Evolutionary conservation across 2,888 invertebrate species (phyloP), one percentile per base, ranked within the genome.

Genomic region (Atherix ibis): DNA sequence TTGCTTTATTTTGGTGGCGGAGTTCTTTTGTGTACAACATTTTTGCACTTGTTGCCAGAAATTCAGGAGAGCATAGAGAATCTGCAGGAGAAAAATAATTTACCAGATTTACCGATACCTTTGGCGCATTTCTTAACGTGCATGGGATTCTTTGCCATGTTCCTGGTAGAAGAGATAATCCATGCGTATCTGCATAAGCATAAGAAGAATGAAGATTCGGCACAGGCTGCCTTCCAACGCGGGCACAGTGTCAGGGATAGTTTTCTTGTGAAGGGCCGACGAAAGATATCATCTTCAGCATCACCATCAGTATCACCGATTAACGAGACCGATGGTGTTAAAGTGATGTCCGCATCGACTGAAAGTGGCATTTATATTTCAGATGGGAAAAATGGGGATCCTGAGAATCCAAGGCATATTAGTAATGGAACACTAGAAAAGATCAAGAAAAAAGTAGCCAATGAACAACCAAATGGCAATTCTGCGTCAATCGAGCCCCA

Each of bases 1-100:
- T 56, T 82, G 16, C 62, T 85, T 15, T 76, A 80, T n/a, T 77
- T 84, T 43, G 85, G 84, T 12, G 85, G 84, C n/a, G 85, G 85
- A 8, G 84, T 85, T 1, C 62, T 87, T 13, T 60, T 87, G 25
- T 75, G 77, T 41, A 85, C 85, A 3, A 83, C 83, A 4, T 83
- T 87, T 51, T 58, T 83, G 43, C 85, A 87, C 49, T 62, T 87
- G 46, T 61, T 84, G 35, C 85, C 85, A 2, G 85, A 85, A 63
- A 76, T 85, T 0, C 61, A 70, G 8, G 76, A 83, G 46, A 70
- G 70, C 36, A 68, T 83, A 8, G 62, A 68, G n/a, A 56, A 66
- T 31, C 59, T 81, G 39, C 67, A 73, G 46, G 10, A 22, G 6
- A 22, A 22, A 8, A 13, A 31, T 4, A 42, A 44, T 14, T 51